Evolutionary conservation across 2,113 vertebrate genomes (phyloP).

Genomic region (Hirundichthys speculiger): DNA sequence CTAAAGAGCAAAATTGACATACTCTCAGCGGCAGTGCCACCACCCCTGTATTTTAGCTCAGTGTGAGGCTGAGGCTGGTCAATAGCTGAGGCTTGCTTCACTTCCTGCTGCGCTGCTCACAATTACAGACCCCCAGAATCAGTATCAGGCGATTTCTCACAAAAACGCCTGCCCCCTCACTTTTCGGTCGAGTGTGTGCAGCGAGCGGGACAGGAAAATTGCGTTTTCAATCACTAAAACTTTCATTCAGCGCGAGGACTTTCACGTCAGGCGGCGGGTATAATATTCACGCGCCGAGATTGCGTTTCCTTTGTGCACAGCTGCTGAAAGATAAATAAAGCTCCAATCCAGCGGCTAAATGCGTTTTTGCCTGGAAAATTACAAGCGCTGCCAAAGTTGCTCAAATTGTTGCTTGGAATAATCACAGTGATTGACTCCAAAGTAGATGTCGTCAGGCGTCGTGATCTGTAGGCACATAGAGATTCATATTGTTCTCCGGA

Average conservation of each 20-base stretch:
- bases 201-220: conserved; percentile 23
- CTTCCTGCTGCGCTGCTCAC: conserved; percentile 71
- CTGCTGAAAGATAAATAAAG: conserved; percentile 39
- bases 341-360: conserved; percentile 38
- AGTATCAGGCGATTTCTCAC: conserved; percentile 53
- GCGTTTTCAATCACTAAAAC: conserved; percentile 53
- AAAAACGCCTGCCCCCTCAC: conserved; percentile 29
- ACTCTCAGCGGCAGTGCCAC: conserved; percentile 68
- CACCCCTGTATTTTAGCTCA: conserved; percentile 67
- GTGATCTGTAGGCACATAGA: conserved; percentile 27
- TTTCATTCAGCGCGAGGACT: conserved; percentile 52
- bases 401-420: conserved; percentile 42
- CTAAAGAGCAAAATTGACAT: conserved; percentile 80
- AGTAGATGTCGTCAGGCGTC: conserved; percentile 21
- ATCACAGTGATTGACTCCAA: conserved; percentile 48
- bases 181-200: conserved; percentile 12
- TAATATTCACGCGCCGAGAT: conserved; percentile 58
- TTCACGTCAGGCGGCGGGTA: conserved; percentile 59
- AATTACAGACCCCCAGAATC: conserved; percentile 65
- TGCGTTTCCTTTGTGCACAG: conserved; percentile 55
- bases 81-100: conserved; percentile 66
- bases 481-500: conserved; percentile 9
- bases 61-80: conserved; percentile 57
- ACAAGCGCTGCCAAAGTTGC: conserved; percentile 40
- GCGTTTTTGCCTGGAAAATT: conserved; percentile 42